Evolutionary conservation across 1,140 invertebrate genomes (phyloP), one percentile per base, ranked within the genome.

Genomic region (Aphelenchoides besseyi): DNA sequence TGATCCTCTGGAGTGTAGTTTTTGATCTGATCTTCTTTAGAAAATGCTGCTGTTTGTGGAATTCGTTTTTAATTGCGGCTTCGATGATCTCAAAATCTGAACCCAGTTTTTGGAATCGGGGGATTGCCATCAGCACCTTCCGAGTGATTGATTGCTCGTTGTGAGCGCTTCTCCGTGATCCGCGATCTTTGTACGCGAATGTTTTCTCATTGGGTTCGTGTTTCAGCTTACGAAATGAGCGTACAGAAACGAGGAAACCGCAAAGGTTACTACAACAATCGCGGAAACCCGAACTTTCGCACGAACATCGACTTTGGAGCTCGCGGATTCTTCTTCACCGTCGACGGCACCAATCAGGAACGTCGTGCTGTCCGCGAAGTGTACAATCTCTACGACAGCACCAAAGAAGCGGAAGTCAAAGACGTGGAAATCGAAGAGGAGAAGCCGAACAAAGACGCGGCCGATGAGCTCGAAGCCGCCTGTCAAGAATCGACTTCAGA

Each of bases 401-500:
- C 3, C 3, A 63, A 16, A 9, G 5, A 54, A 54, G 3, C 8
- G 33, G 30, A 41, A n/a, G 30, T 29, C 23, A 18, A n/a, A n/a
- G n/a, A 63, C 16, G 23, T 63, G 23, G 29, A 30, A 8, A 29
- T 29, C 29, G 3, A 0, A 12, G 61, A 63, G 61, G 32, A 63
- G 12, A 18, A 3, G 61, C 29, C 16, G 61, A 63, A 33, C 61
- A 32, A 18, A 23, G 61, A 29, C 61, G 36, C 41, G 23, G 41
- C 67, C 16, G 67, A 69, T 61, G 67, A 53, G 26, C 26, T 69
- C 5, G 41, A 61, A 9, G n/a, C 64, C 41, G 64, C 64, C 64
- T 67, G 64, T 62, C 18, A 23, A 3, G 61, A 63, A n/a, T n/a
- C n/a, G 12, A 63, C 61, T 3, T 18, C 36, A 2, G 64, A 26